These are phyloP conservation scores for Chaetophractus vellerosus DNA, from an alignment of 2,797 vertebrate genomes.

Conservation along the genomic window DNA sequence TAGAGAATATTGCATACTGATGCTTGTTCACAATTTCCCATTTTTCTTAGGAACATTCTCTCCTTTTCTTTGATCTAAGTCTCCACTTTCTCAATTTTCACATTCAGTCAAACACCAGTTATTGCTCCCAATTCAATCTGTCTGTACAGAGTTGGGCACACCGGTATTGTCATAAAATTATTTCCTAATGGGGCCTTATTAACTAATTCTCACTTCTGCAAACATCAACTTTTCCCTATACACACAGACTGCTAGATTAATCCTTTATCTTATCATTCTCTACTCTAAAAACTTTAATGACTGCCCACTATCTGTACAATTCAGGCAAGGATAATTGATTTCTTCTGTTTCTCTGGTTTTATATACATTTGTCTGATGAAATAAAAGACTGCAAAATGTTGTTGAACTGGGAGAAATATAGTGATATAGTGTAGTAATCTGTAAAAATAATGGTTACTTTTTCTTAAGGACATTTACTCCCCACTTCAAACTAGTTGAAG, in stretches of 20 bases:
- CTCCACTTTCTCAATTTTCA: not conserved
- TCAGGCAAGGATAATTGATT: not conserved
- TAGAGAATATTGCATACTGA: not conserved
- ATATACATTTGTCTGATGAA: not conserved
- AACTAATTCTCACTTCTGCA: not conserved
- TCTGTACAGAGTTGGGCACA: not conserved
- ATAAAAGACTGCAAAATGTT: not conserved
- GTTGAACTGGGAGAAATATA: not conserved
- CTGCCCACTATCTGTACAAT: not conserved
- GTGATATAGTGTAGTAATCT: not conserved
- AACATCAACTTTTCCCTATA: not conserved
- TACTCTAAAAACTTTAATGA: not conserved
- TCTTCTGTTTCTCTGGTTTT: slow-evolving; percentile 26
- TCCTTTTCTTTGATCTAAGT: not conserved
- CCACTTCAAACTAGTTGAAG: not conserved
- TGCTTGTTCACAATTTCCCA: not conserved
- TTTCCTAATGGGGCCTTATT: not conserved
- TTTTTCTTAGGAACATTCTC: not conserved
- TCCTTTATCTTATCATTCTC: not conserved
- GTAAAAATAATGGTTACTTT: not conserved
- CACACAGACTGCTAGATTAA: not conserved
- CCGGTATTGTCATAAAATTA: no score
- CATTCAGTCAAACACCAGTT: not conserved
- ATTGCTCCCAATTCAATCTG: not conserved
- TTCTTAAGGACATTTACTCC: not conserved